Evolutionary conservation across 1,140 invertebrate genomes (phyloP).

Genomic region (Portunus trituberculatus): DNA sequence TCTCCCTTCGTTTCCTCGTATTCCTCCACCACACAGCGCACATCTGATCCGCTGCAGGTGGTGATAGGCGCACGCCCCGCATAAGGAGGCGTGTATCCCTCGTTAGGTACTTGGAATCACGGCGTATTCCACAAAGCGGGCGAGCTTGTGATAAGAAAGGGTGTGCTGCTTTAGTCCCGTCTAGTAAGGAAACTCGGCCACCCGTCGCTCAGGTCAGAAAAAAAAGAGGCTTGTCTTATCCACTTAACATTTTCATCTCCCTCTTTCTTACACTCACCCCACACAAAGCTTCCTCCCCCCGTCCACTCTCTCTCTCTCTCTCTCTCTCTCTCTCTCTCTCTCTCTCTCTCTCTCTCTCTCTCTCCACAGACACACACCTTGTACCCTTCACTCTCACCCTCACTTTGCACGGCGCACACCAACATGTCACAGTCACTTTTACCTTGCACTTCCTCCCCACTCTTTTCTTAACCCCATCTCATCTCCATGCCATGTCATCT

Average conservation of each 20-base stretch:
- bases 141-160: constrained; percentile 29
- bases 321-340: no score
- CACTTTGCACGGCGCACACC: not conserved
- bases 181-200: not conserved
- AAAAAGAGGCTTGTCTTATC: not conserved
- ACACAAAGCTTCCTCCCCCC: no score
- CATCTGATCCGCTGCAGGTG: not conserved
- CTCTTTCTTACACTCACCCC: not conserved
- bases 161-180: not conserved
- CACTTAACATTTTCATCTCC: not conserved
- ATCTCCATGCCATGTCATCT: not conserved
- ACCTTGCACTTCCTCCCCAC: not conserved
- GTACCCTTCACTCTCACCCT: no score
- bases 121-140: constrained; percentile 28
- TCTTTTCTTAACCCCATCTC: not conserved
- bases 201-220: not conserved
- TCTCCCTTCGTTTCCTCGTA: not conserved
- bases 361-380: no score
- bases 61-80: not conserved
- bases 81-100: constrained; percentile 14
- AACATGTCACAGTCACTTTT: not conserved
- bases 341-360: no score
- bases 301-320: no score
- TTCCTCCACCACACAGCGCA: not conserved
- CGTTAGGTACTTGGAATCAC: constrained; percentile 35